Evolutionary conservation across 2,797 vertebrate genomes (phyloP).

Genomic region (Myotis myotis): DNA sequence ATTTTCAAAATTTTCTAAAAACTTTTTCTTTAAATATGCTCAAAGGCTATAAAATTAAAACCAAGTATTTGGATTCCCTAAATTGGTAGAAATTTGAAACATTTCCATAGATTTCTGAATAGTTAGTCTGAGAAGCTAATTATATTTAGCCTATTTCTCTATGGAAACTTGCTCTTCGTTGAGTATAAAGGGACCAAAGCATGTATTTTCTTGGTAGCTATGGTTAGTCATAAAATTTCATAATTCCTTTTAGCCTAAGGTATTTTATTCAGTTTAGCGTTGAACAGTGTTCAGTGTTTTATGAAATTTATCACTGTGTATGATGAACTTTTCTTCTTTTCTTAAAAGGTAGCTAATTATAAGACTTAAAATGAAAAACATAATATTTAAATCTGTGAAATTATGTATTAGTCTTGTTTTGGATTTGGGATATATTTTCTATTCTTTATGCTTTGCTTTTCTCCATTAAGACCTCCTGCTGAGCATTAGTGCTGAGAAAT

Average conservation of each 20-base stretch:
- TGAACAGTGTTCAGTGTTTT: background rate
- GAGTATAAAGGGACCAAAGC: background rate
- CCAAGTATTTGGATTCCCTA: background rate
- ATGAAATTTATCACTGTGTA: background rate
- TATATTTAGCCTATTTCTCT: background rate
- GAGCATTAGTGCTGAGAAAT: background rate
- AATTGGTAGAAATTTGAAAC: background rate
- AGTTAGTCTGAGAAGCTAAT: background rate
- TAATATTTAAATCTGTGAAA: background rate
- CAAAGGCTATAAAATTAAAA: constrained; percentile 15
- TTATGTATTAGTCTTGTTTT: background rate
- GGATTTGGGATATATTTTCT: background rate
- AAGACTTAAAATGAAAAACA: background rate
- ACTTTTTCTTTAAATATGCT: background rate
- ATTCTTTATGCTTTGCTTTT: background rate
- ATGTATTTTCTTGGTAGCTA: background rate
- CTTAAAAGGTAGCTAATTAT: background rate
- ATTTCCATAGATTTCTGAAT: background rate
- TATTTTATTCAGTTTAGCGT: background rate
- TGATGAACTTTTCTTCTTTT: background rate
- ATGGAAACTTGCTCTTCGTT: background rate
- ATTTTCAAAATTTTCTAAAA: background rate
- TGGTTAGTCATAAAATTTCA: background rate
- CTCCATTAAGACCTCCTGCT: background rate
- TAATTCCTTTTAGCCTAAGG: background rate